These are phyloP conservation scores for Ammodytes marinus DNA, from an alignment of 2,113 vertebrate species.

Conservation along the genomic window DNA sequence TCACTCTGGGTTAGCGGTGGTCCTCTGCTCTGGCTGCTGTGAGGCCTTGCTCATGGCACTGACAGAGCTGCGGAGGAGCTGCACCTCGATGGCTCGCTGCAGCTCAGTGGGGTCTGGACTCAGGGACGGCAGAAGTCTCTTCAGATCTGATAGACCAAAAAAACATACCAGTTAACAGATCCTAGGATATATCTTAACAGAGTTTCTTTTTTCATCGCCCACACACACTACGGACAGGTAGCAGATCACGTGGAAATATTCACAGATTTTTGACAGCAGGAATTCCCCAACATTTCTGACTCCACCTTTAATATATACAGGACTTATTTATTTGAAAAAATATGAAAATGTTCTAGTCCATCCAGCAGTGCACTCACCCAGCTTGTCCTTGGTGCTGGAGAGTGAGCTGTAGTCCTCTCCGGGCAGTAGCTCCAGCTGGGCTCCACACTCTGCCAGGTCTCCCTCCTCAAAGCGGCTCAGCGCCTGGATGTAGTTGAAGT, in stretches of 20 bases:
- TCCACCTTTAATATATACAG: no score
- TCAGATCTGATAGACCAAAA: slow-evolving; percentile 88
- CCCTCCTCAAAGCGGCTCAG: slow-evolving; percentile 95
- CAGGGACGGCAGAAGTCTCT: slow-evolving; percentile 94
- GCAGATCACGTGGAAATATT: background rate
- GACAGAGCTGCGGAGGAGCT: slow-evolving; percentile 93
- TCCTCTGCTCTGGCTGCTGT: slow-evolving; percentile 91
- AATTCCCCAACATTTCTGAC: no score
- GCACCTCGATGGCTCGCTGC: slow-evolving; percentile 97
- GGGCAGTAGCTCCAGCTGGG: slow-evolving; percentile 94
- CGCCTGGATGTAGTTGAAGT: slow-evolving; percentile 98
- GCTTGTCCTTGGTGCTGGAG: slow-evolving; percentile 92
- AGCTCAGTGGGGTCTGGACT: slow-evolving; percentile 97
- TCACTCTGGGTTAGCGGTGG: slow-evolving; percentile 91
- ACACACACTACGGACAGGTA: background rate
- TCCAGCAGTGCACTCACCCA: slow-evolving; percentile 83
- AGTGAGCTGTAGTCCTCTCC: slow-evolving; percentile 95
- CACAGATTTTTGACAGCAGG: no score
- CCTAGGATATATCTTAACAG: no score
- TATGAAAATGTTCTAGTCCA: background rate
- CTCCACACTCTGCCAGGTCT: slow-evolving; percentile 90
- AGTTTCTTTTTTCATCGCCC: no score
- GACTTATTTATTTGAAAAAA: background rate
- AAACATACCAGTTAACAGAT: no score
- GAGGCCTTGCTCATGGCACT: slow-evolving; percentile 88